These are phyloP conservation scores for Pempheris klunzingeri DNA, from an alignment of 2,797 vertebrate genomes.

Conservation along the genomic window DNA sequence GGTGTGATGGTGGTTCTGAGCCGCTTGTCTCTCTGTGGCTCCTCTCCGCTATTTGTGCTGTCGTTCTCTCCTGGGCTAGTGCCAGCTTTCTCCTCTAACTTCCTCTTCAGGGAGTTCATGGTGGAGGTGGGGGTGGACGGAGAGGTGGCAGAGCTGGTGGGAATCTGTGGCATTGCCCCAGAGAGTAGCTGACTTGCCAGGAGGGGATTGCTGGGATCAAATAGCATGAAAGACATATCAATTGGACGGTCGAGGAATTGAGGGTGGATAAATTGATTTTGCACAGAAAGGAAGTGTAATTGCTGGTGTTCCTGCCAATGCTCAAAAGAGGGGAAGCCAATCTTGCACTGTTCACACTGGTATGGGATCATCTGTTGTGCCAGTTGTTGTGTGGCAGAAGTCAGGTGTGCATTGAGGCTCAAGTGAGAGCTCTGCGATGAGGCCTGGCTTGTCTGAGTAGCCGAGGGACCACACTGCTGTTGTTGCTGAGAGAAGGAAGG, in stretches of 20 bases:
- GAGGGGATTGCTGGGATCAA: conserved; percentile 97
- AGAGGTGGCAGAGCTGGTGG: conserved; percentile 96
- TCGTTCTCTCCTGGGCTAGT: conserved; percentile 98
- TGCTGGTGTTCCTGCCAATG: conserved; percentile 99
- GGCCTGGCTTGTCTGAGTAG: conserved; percentile 92
- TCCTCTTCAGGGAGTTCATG: conserved; percentile 98
- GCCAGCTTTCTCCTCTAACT: conserved; percentile 97
- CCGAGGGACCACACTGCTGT: conserved; percentile 89
- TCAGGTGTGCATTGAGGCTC: conserved; percentile 92
- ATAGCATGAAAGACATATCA: conserved; percentile 99
- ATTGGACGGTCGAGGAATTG: conserved; percentile 96
- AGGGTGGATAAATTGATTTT: conserved; percentile 99
- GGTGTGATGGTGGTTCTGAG: conserved; percentile 98
- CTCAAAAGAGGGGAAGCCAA: conserved; percentile 98
- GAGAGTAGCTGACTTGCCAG: conserved; percentile 96
- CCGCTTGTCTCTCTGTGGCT: conserved; percentile 97
- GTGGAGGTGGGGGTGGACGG: conserved; percentile 96
- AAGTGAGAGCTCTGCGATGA: conserved; percentile 93
- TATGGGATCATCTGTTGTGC: conserved; percentile 97
- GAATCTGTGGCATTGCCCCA: conserved; percentile 96
- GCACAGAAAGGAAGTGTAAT: conserved; percentile 97
- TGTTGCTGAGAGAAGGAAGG: conserved; percentile 89
- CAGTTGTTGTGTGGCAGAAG: conserved; percentile 92
- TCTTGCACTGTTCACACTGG: conserved; percentile 99
- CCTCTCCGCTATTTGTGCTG: conserved; percentile 96